Conservation (phyloP, 2,797 vertebrate species). For the Crocodylus rhombifer region DNA sequence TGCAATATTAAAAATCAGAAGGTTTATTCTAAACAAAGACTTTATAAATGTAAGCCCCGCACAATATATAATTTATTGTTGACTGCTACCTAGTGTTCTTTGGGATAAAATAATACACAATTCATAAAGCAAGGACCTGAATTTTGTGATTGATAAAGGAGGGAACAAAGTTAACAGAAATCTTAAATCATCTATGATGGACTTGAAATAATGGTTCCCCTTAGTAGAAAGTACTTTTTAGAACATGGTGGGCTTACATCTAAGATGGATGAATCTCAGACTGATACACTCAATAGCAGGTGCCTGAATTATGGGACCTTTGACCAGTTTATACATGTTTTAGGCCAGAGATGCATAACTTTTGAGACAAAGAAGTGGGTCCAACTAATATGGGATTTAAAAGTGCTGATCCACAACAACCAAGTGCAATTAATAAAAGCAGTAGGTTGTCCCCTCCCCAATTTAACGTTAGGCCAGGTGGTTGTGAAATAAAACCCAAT, state of each 20-base stretch:
- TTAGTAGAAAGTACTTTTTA: background rate
- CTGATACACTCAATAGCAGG: background rate
- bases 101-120: constrained; percentile 58
- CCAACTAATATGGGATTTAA: background rate
- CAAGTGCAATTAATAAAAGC: background rate
- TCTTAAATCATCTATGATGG: background rate
- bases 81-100: constrained; percentile 45
- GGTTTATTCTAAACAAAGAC: constrained; percentile 47
- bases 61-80: constrained; percentile 34
- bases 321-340: fast-evolving
- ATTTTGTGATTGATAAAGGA: constrained; percentile 17
- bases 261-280: background rate
- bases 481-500: background rate
- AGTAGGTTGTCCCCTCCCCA: background rate
- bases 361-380: background rate
- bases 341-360: background rate
- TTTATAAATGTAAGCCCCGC: constrained; percentile 31
- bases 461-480: background rate
- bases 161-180: constrained; percentile 53
- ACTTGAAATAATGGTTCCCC: constrained; percentile 11
- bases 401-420: background rate
- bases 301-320: background rate
- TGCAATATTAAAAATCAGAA: constrained; percentile 45
- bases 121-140: background rate
- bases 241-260: background rate